Conservation (phyloP, 2,797 vertebrate species). For the Catamblyrhynchus diadema region DNA sequence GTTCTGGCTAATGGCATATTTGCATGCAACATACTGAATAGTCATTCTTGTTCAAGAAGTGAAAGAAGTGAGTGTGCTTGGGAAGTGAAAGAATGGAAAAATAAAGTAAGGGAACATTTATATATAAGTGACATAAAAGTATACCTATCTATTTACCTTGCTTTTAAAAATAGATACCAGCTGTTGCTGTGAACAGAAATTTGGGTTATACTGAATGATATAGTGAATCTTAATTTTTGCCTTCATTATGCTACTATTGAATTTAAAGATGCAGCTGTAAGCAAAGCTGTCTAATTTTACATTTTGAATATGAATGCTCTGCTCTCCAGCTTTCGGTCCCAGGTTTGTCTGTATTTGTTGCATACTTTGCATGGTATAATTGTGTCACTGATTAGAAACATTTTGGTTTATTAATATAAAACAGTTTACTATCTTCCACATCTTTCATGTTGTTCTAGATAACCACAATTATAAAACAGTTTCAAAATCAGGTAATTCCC, state of each 20-base stretch:
- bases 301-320: not conserved
- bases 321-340: fast-evolving
- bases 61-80: not conserved
- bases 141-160: not conserved
- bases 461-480: not conserved
- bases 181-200: not conserved
- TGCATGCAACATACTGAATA: not conserved
- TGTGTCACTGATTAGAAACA: not conserved
- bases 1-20: not conserved
- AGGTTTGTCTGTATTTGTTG: not conserved
- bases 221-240: not conserved
- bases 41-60: not conserved
- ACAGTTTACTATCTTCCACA: not conserved
- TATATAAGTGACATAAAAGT: not conserved
- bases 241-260: not conserved
- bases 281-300: not conserved
- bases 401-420: not conserved
- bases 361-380: not conserved
- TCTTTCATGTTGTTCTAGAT: not conserved
- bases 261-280: not conserved
- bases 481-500: not conserved
- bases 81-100: not conserved
- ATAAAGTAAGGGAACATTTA: not conserved
- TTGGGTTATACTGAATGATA: not conserved
- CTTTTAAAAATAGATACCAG: not conserved